Percentiles rank a stretch among this genome's conserved stretches.
Evolutionary conservation across 2,113 vertebrate species (phyloP).

Genomic region (Leiothrix lutea): DNA sequence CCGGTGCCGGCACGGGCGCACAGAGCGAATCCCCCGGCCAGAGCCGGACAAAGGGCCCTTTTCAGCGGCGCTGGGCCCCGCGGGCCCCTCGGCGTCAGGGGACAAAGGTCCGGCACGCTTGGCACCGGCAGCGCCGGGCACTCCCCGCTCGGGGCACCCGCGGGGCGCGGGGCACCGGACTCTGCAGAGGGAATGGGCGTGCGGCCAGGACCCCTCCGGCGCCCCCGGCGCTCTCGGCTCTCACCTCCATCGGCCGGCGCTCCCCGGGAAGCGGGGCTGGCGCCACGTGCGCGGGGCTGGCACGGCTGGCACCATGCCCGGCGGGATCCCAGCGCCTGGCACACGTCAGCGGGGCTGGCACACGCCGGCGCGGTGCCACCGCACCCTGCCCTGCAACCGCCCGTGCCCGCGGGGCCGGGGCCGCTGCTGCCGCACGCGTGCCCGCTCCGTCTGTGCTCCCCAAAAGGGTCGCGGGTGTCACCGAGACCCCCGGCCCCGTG

Average conservation of each 20-base stretch:
- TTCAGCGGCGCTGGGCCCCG: neutral
- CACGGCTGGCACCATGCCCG: too few species aligned
- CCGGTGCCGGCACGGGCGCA: neutral
- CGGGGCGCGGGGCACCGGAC: neutral
- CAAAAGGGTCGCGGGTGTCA: neutral
- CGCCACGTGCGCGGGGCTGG: too few species aligned
- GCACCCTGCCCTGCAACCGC: neutral
- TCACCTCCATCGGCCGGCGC: too few species aligned
- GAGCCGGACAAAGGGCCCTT: neutral
- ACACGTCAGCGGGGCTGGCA: neutral
- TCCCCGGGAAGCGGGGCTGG: too few species aligned
- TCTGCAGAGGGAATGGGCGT: too few species aligned
- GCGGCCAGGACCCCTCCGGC: too few species aligned
- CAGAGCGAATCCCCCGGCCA: neutral
- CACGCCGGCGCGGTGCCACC: neutral
- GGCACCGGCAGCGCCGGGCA: neutral
- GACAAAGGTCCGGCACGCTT: conserved; percentile 10
- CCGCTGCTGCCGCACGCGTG: neutral
- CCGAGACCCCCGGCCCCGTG: neutral
- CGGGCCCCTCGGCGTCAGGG: neutral
- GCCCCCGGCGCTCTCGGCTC: too few species aligned
- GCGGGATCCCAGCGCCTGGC: too few species aligned
- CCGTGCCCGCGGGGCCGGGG: neutral
- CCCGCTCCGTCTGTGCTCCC: too few species aligned
- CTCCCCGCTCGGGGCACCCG: neutral